phyloP scores from a whole-genome alignment of 2,888 invertebrate species.

The Pteria penguin region DNA sequence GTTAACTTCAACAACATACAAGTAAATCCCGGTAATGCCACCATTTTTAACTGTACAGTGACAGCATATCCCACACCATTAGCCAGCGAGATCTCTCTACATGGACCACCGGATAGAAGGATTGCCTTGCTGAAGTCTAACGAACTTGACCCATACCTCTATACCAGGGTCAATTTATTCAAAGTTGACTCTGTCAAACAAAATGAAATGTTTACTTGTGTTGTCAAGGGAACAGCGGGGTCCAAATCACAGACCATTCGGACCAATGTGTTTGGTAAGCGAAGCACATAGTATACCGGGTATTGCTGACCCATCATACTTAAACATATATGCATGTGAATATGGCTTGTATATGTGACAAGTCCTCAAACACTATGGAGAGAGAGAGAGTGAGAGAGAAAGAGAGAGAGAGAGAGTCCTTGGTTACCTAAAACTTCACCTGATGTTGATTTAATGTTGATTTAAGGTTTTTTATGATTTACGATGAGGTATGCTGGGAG shows the following conservation, averaged over 20 bases:
- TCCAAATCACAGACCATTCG: conserved; percentile 61
- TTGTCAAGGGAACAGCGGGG: conserved; percentile 65
- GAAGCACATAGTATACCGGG: too few relatives aligned
- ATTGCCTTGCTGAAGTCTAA: conserved; percentile 59
- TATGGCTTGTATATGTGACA: too few relatives aligned
- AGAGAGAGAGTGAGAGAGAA: too few relatives aligned
- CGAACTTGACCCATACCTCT: conserved; percentile 57
- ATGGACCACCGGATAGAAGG: conserved; percentile 57
- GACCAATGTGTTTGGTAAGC: conserved; percentile 67
- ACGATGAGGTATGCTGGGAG: too few relatives aligned
- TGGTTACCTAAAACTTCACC: too few relatives aligned
- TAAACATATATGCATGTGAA: too few relatives aligned
- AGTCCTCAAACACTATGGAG: too few relatives aligned
- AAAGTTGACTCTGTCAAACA: conserved; percentile 61
- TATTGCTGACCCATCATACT: too few relatives aligned
- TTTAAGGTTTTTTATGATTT: too few relatives aligned
- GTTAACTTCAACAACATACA: conserved; percentile 65
- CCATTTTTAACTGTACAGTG: conserved; percentile 73
- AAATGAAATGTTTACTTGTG: conserved; percentile 68
- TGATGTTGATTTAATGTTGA: too few relatives aligned
- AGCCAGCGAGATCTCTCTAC: conserved; percentile 62
- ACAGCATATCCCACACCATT: conserved; percentile 69
- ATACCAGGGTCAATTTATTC: conserved; percentile 58
- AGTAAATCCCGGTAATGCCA: conserved; percentile 68
- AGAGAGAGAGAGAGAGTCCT: too few relatives aligned